A percentile compares a stretch with the other conserved stretches of the same genome.
These are phyloP conservation scores for Acleris laterana DNA, from an alignment of 2,888 invertebrate genomes.

Conservation along the genomic window DNA sequence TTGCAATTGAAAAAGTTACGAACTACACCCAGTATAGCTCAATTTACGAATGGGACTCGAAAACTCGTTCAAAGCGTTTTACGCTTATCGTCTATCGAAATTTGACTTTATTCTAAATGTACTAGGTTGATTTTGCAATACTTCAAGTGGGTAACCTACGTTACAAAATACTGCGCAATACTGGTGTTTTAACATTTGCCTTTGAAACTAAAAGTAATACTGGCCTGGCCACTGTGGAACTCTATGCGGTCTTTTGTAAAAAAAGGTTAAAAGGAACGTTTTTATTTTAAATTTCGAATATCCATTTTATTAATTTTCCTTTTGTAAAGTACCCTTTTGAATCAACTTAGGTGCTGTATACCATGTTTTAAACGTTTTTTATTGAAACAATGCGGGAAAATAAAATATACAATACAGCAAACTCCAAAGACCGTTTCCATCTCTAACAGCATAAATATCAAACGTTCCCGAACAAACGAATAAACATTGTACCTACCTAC, in stretches of 20 bases:
- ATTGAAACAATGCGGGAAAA: too few species aligned
- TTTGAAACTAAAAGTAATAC: constrained; percentile 11
- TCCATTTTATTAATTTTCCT: too few species aligned
- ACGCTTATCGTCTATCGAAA: neutral
- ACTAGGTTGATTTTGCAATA: neutral
- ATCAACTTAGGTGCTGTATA: too few species aligned
- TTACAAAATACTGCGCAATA: neutral
- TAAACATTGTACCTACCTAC: constrained; percentile 18
- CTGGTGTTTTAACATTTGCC: neutral
- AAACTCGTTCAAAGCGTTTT: neutral
- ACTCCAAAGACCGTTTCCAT: neutral
- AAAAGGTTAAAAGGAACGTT: neutral
- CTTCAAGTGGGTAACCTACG: neutral
- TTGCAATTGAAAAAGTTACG: constrained; percentile 30
- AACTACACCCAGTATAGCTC: constrained; percentile 6
- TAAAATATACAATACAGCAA: too few species aligned
- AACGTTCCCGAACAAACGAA: constrained; percentile 16
- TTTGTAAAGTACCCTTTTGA: too few species aligned
- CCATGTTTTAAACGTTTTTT: too few species aligned
- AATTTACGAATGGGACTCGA: neutral
- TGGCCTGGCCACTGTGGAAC: constrained; percentile 16
- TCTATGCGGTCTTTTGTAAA: constrained; percentile 9
- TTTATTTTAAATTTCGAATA: too few species aligned
- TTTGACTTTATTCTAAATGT: neutral
- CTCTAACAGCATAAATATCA: constrained; percentile 11